Evolutionary conservation across 1,140 invertebrate species (phyloP).

Genomic region (Cydia pomonella): DNA sequence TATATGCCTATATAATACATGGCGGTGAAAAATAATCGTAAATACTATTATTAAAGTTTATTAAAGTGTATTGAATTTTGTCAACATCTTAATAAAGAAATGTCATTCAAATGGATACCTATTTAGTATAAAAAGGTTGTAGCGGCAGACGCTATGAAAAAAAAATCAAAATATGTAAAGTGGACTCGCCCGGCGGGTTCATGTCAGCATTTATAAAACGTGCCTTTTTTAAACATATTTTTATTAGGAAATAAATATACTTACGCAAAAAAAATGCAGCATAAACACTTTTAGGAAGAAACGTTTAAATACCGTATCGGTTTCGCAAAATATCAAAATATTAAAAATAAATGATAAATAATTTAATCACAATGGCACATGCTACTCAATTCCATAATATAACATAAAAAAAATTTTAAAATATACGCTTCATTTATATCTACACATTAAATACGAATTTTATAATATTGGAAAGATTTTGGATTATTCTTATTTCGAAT

Average conservation of each 20-base stretch:
- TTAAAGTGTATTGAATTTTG: too few relatives aligned
- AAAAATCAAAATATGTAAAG: too few relatives aligned
- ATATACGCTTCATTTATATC: background rate
- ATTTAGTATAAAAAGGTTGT: too few relatives aligned
- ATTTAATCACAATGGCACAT: background rate
- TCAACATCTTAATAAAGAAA: too few relatives aligned
- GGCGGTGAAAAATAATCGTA: background rate
- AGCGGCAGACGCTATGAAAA: too few relatives aligned
- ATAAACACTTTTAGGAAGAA: background rate
- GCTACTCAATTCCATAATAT: conserved; percentile 4
- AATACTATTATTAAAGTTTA: too few relatives aligned
- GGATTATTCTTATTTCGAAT: conserved; percentile 3
- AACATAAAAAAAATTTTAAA: background rate
- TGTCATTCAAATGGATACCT: too few relatives aligned
- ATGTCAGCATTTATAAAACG: too few relatives aligned
- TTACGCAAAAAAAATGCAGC: background rate
- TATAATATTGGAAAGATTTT: conserved; percentile 14
- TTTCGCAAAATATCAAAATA: background rate
- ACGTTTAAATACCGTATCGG: background rate
- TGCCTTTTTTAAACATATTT: too few relatives aligned
- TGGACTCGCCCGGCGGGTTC: too few relatives aligned
- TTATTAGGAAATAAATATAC: background rate
- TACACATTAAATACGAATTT: conserved; percentile 12
- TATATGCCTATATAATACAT: background rate
- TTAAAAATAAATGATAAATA: background rate